These are phyloP conservation scores for Balearica regulorum DNA, from an alignment of 2,797 vertebrate species.

Conservation along the genomic window DNA sequence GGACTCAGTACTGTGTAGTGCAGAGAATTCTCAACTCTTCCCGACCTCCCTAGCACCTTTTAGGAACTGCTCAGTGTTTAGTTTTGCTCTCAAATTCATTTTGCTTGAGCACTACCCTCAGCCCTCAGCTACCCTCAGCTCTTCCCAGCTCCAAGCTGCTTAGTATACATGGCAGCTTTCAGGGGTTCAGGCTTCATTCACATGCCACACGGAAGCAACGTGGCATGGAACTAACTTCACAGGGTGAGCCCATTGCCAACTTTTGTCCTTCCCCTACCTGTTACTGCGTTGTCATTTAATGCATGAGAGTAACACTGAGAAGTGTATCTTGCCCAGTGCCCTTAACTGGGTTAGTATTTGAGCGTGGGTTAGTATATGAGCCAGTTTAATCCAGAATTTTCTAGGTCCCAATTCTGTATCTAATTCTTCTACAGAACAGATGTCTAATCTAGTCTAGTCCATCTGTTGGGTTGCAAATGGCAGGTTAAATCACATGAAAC, in stretches of 20 bases:
- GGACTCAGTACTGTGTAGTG: not conserved
- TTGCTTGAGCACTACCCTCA: not conserved
- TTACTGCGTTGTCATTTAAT: not conserved
- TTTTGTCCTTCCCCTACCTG: not conserved
- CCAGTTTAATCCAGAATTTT: not conserved
- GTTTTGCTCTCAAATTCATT: not conserved
- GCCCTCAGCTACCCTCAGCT: not conserved
- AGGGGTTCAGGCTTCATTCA: not conserved
- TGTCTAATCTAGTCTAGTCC: not conserved
- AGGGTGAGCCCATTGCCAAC: not conserved
- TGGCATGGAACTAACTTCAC: not conserved
- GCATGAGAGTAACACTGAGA: not conserved
- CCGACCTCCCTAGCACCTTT: not conserved
- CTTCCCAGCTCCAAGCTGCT: not conserved
- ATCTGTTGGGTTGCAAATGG: not conserved
- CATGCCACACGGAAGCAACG: not conserved
- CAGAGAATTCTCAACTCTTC: not conserved
- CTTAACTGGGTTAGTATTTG: not conserved
- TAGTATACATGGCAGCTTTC: not conserved
- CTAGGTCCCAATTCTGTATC: not conserved
- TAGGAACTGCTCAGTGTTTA: not conserved
- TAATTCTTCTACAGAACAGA: not conserved
- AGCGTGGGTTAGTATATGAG: not conserved
- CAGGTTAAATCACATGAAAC: not conserved
- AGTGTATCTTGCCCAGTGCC: not conserved